These are phyloP conservation scores for Brotula barbata DNA, from an alignment of 2,797 vertebrate species.

Conservation along the genomic window DNA sequence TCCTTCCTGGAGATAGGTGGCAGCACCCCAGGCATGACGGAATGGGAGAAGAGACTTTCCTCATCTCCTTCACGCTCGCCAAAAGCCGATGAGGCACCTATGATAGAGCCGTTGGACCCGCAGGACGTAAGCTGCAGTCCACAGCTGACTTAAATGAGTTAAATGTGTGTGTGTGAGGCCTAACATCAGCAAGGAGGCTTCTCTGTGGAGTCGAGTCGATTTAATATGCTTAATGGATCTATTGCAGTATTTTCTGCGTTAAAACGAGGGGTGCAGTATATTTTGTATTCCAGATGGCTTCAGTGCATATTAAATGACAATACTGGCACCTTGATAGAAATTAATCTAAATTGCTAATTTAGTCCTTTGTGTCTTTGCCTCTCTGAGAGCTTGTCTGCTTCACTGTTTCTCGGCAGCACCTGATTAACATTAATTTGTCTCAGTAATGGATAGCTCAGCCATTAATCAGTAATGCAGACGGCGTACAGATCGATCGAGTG, in stretches of 20 bases:
- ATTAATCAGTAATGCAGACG: conserved; percentile 14
- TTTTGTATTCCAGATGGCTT: not conserved
- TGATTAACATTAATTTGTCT: conserved; percentile 32
- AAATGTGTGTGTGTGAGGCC: conserved; percentile 11
- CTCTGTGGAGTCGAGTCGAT: conserved; percentile 9
- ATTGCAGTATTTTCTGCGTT: not conserved
- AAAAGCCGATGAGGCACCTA: conserved; percentile 82
- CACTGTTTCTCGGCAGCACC: conserved; percentile 9
- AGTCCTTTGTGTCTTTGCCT: conserved; percentile 7
- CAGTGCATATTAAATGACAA: conserved; percentile 20
- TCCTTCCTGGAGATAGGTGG: conserved; percentile 91
- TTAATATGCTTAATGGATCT: conserved; percentile 3
- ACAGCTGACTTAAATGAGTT: conserved; percentile 39
- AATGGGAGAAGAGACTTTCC: conserved; percentile 95
- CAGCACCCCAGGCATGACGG: conserved; percentile 79
- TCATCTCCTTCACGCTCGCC: conserved; percentile 84
- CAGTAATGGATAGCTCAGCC: conserved; percentile 11
- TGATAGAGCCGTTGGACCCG: conserved; percentile 90
- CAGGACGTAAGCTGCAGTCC: conserved; percentile 86
- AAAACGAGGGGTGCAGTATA: not conserved
- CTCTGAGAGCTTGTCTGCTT: conserved; percentile 8
- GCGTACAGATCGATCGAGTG: no score
- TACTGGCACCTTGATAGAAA: conserved; percentile 6
- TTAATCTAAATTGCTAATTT: conserved; percentile 22
- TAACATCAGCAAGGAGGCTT: conserved; percentile 41